Evolutionary conservation across 2,797 vertebrate species (phyloP).

Genomic region (Falco berigora): DNA sequence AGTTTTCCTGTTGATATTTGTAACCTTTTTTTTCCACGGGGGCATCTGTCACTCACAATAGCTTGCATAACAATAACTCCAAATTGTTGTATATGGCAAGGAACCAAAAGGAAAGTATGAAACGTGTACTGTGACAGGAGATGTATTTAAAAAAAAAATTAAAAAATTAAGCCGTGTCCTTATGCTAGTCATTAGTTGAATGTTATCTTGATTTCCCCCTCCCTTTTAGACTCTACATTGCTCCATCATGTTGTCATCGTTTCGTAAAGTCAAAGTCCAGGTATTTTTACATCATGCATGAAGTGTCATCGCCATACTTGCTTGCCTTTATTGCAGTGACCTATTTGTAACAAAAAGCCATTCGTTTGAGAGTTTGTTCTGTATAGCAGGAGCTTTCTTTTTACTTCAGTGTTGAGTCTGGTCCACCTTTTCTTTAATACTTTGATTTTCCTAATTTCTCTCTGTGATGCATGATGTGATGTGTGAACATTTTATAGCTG

Average conservation of each 20-base stretch:
- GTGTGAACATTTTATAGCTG: neutral
- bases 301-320: slow-evolving; percentile 50
- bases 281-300: slow-evolving; percentile 78
- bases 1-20: neutral
- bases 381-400: neutral
- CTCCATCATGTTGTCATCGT: slow-evolving; percentile 82
- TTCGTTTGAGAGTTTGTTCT: neutral
- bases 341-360: neutral
- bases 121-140: neutral
- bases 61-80: neutral
- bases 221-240: slow-evolving; percentile 72
- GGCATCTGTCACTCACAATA: neutral
- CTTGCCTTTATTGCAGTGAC: slow-evolving; percentile 62
- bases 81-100: neutral
- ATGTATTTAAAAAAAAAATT: neutral
- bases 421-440: slow-evolving; percentile 16
- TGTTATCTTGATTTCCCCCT: slow-evolving; percentile 67
- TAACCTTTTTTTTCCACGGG: neutral
- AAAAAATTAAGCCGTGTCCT: neutral
- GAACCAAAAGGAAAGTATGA: neutral
- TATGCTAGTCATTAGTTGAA: slow-evolving; percentile 47
- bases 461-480: slow-evolving; percentile 60
- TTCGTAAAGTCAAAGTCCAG: slow-evolving; percentile 89
- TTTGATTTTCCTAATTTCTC: slow-evolving; percentile 4
- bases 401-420: neutral